Evolutionary conservation across 2,888 invertebrate species (phyloP).

Genomic region (Ischnura elegans): DNA sequence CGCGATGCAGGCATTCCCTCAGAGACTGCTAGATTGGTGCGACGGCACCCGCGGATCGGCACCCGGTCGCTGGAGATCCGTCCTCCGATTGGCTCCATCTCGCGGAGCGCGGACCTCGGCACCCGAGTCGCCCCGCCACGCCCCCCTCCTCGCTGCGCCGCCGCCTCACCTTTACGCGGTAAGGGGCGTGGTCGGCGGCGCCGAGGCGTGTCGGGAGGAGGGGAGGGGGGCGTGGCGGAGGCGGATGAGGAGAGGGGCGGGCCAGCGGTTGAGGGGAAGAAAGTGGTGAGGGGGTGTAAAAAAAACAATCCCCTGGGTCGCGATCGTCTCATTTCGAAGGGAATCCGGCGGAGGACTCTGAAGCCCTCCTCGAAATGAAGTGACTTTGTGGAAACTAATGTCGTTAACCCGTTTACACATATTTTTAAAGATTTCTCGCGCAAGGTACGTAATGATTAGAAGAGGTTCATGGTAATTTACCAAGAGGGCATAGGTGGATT

Average conservation of each 20-base stretch:
- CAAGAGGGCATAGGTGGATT: too few species aligned
- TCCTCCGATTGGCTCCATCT: neutral
- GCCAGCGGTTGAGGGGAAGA: neutral
- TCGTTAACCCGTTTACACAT: too few species aligned
- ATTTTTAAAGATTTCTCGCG: too few species aligned
- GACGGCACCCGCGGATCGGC: neutral
- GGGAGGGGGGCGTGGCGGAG: constrained; percentile 59
- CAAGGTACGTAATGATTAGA: too few species aligned
- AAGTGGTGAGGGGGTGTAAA: constrained; percentile 30
- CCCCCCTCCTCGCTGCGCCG: neutral
- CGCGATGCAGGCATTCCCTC: too few species aligned
- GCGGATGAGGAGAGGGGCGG: constrained; percentile 65
- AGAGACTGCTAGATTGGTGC: too few species aligned
- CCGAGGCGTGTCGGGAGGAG: neutral
- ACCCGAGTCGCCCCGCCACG: constrained; percentile 14
- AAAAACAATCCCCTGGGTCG: too few species aligned
- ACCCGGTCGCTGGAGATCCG: neutral
- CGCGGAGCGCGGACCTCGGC: neutral
- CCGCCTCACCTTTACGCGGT: neutral
- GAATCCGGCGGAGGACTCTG: too few species aligned
- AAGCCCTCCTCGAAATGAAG: too few species aligned
- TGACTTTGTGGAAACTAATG: too few species aligned
- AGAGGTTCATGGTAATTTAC: too few species aligned
- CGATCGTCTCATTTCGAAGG: too few species aligned
- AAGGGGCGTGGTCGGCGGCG: neutral